Evolutionary conservation across 2,113 vertebrate genomes (phyloP).

Genomic region (Helogale parvula): DNA sequence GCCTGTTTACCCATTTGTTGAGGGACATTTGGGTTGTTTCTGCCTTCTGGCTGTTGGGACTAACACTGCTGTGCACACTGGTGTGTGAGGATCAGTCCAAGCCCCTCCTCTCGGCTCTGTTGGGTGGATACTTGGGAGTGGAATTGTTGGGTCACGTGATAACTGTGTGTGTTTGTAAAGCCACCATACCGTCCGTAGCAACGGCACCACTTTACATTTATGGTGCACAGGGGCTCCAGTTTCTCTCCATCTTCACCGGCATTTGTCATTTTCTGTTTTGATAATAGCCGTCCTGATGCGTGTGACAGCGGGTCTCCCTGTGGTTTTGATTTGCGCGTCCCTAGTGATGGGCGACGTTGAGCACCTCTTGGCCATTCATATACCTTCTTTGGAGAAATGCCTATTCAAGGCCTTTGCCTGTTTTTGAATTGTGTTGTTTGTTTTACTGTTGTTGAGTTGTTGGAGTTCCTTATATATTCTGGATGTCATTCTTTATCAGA

Average conservation of each 20-base stretch:
- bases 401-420: neutral
- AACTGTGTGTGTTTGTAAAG: neutral
- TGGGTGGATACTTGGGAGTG: neutral
- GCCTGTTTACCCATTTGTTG: neutral
- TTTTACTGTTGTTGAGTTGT: neutral
- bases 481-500: neutral
- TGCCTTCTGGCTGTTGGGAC: neutral
- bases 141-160: neutral
- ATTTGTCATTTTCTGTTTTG: neutral
- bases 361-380: neutral
- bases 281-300: neutral
- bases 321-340: neutral
- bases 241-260: neutral
- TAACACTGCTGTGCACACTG: neutral
- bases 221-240: rapidly evolving
- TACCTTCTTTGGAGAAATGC: neutral
- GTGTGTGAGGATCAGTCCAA: neutral
- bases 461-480: neutral
- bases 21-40: neutral
- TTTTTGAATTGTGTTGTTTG: neutral
- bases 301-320: neutral
- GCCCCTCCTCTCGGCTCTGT: neutral
- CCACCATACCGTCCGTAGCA: neutral
- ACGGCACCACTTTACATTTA: neutral
- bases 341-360: rapidly evolving